These are phyloP conservation scores for Phrynosoma platyrhinos DNA, from an alignment of 2,113 vertebrate genomes.

Conservation along the genomic window DNA sequence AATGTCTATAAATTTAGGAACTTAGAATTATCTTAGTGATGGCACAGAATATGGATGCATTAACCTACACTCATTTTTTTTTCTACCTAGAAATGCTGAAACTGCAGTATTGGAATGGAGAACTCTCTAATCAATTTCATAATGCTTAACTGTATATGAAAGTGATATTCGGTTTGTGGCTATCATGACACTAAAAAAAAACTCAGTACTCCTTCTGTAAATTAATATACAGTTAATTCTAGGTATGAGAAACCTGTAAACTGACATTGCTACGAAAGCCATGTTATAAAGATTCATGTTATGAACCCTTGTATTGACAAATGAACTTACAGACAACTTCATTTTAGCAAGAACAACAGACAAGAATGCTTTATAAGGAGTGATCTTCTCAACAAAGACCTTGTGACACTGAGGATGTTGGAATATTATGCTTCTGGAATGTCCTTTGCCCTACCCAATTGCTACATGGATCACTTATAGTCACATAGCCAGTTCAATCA, in stretches of 20 bases:
- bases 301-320: not conserved
- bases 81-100: not conserved
- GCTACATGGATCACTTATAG: not conserved
- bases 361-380: not conserved
- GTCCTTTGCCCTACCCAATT: not conserved
- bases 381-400: not conserved
- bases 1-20: not conserved
- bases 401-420: not conserved
- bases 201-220: not conserved
- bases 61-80: not conserved
- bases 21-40: not conserved
- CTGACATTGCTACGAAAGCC: not conserved
- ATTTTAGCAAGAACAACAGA: not conserved
- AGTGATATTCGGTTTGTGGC: not conserved
- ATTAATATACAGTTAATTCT: not conserved
- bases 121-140: not conserved
- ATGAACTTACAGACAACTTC: not conserved
- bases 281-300: not conserved
- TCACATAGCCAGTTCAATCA: not conserved
- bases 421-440: not conserved
- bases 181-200: not conserved
- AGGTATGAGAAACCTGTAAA: not conserved
- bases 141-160: not conserved
- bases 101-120: not conserved
- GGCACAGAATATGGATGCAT: not conserved